Evolutionary conservation across 2,797 vertebrate genomes (phyloP).

Genomic region (Eidolon dupreanum): DNA sequence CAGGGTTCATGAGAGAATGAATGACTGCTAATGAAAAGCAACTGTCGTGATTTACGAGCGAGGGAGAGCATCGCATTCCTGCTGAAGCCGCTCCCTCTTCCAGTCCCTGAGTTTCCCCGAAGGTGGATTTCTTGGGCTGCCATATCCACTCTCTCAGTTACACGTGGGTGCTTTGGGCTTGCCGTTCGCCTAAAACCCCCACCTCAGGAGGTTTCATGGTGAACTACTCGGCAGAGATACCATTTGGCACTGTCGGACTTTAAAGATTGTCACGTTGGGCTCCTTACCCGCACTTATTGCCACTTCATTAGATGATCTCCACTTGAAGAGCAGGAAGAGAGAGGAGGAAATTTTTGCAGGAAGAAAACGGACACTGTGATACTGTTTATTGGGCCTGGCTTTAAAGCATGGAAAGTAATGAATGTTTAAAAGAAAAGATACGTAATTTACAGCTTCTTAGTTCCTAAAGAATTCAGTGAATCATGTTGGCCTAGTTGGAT

Average conservation of each 20-base stretch:
- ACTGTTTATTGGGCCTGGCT: slow-evolving; percentile 53
- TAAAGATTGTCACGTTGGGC: background rate
- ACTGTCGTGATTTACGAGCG: background rate
- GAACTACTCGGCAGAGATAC: background rate
- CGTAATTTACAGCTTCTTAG: slow-evolving; percentile 74
- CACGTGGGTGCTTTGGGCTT: background rate
- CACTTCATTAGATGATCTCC: background rate
- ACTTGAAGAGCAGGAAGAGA: background rate
- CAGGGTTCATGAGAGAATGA: background rate
- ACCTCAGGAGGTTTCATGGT: background rate
- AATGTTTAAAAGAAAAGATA: slow-evolving; percentile 64
- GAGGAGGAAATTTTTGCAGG: background rate
- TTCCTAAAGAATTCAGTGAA: slow-evolving; percentile 75
- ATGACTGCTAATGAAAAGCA: background rate
- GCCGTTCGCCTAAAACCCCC: background rate
- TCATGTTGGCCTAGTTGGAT: slow-evolving; percentile 56
- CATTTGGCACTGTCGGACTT: background rate
- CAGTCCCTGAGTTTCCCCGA: background rate
- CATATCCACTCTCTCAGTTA: background rate
- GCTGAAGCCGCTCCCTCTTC: background rate
- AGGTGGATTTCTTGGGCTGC: background rate
- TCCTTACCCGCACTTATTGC: background rate
- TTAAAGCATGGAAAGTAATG: slow-evolving; percentile 54
- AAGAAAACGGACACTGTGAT: slow-evolving; percentile 21
- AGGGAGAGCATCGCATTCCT: background rate